Evolutionary conservation across 2,888 invertebrate species (phyloP).

Genomic region (Plebejus argus): DNA sequence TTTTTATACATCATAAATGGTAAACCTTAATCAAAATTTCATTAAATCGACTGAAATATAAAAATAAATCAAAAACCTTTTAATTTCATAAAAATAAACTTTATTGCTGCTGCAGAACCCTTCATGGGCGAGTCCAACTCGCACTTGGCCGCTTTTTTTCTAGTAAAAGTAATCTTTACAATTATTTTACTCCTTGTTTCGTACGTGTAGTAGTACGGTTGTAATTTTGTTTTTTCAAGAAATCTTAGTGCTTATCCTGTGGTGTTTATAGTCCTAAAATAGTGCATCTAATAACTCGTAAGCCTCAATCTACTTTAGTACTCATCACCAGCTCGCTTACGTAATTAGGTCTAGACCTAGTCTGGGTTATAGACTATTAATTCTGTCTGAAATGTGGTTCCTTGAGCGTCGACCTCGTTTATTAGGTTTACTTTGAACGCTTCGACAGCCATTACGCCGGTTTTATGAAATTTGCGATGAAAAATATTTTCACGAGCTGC

Average conservation of each 20-base stretch:
- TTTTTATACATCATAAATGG: too few species aligned
- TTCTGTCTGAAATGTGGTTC: conserved; percentile 13
- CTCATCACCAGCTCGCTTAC: neutral
- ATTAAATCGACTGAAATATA: too few species aligned
- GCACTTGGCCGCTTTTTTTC: too few species aligned
- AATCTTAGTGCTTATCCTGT: neutral
- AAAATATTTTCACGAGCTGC: conserved; percentile 6
- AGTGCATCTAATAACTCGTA: neutral
- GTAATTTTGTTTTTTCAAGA: too few species aligned
- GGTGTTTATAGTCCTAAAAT: neutral
- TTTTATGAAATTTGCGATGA: conserved; percentile 8
- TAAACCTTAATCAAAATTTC: too few species aligned
- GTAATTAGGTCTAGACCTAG: conserved; percentile 4
- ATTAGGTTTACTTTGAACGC: conserved; percentile 14
- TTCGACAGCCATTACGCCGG: neutral
- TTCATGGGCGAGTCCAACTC: too few species aligned
- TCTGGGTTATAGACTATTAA: conserved; percentile 4
- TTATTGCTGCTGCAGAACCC: too few species aligned
- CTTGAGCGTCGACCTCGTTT: conserved; percentile 3
- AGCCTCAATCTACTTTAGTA: conserved; percentile 3
- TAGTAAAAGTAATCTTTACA: too few species aligned
- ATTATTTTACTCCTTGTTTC: too few species aligned
- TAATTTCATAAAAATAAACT: too few species aligned
- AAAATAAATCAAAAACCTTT: too few species aligned
- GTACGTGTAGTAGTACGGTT: too few species aligned